A percentile compares a stretch with the other conserved stretches of the same genome.
phyloP scores from a whole-genome alignment of 2,797 vertebrate species.

The Semotilus atromaculatus region DNA sequence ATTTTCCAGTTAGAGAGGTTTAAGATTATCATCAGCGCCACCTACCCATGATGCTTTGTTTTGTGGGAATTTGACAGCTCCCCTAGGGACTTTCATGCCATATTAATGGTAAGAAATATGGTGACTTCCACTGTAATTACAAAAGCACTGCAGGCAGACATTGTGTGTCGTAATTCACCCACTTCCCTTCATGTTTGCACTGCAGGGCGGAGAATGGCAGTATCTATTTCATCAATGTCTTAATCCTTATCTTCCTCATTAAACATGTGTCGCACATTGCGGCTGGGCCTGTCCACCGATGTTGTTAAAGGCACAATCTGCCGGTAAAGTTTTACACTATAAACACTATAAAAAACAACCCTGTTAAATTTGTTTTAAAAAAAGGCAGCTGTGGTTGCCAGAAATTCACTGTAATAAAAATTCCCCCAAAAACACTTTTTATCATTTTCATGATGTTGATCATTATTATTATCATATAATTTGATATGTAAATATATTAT shows the following conservation, averaged over 20 bases:
- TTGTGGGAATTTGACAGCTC: conserved; percentile 72
- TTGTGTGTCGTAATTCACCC: conserved; percentile 66
- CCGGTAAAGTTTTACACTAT: not conserved
- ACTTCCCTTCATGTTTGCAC: conserved; percentile 68
- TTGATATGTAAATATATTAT: not conserved
- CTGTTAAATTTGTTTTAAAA: not conserved
- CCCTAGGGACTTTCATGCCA: conserved; percentile 75
- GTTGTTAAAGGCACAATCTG: not conserved
- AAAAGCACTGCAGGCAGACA: conserved; percentile 73
- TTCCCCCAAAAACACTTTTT: not conserved
- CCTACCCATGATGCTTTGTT: conserved; percentile 70
- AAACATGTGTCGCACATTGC: conserved; percentile 52
- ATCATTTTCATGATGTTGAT: not conserved
- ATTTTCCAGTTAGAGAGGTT: conserved; percentile 48
- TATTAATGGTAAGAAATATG: conserved; percentile 73
- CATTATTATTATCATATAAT: not conserved
- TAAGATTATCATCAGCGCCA: conserved; percentile 56
- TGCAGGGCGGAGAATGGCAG: conserved; percentile 57
- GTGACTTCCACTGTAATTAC: conserved; percentile 77
- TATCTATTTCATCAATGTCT: conserved; percentile 59
- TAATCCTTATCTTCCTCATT: conserved; percentile 62
- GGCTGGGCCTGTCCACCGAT: conserved; percentile 4
- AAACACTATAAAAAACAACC: not conserved
- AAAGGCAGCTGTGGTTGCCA: not conserved
- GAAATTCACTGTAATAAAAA: conserved; percentile 5